Conservation (phyloP, 1,140 invertebrate genomes). For the Limonius californicus region DNA sequence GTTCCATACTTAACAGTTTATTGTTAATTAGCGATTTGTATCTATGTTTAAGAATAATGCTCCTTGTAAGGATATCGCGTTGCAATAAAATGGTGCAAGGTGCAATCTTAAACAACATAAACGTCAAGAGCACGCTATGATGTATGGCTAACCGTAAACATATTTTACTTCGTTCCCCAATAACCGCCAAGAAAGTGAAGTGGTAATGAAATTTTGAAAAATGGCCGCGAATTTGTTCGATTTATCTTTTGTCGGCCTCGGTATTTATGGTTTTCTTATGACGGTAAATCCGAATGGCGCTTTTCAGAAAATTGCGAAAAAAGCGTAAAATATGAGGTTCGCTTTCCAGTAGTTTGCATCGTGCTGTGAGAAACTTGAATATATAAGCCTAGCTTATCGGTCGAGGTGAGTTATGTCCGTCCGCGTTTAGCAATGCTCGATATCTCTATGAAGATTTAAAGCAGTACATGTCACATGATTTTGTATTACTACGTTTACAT, state of each 20-base stretch:
- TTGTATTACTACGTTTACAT: conserved; percentile 18
- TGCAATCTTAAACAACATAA: too few relatives aligned
- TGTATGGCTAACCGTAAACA: too few relatives aligned
- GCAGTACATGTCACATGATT: conserved; percentile 18
- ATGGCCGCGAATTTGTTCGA: too few relatives aligned
- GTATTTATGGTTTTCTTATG: too few relatives aligned
- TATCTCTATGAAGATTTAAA: conserved; percentile 22
- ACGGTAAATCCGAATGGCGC: too few relatives aligned
- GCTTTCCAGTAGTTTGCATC: conserved; percentile 23
- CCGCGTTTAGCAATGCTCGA: conserved; percentile 18
- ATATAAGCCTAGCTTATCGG: conserved; percentile 21
- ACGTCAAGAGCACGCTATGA: too few relatives aligned
- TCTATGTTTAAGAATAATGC: conserved; percentile 1
- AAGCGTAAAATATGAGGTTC: background rate
- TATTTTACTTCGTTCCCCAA: too few relatives aligned
- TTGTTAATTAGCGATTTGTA: conserved; percentile 11
- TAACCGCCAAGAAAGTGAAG: too few relatives aligned
- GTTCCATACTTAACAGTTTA: conserved; percentile 14
- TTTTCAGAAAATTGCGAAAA: background rate
- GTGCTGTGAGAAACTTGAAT: conserved; percentile 26
- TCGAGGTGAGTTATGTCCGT: conserved; percentile 19
- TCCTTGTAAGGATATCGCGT: too few relatives aligned
- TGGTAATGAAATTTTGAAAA: too few relatives aligned
- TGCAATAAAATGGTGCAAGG: too few relatives aligned
- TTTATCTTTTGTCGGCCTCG: too few relatives aligned